phyloP scores from a whole-genome alignment of 2,113 vertebrate genomes.

The crab-eating macaque (Macaca fascicularis) region DNA sequence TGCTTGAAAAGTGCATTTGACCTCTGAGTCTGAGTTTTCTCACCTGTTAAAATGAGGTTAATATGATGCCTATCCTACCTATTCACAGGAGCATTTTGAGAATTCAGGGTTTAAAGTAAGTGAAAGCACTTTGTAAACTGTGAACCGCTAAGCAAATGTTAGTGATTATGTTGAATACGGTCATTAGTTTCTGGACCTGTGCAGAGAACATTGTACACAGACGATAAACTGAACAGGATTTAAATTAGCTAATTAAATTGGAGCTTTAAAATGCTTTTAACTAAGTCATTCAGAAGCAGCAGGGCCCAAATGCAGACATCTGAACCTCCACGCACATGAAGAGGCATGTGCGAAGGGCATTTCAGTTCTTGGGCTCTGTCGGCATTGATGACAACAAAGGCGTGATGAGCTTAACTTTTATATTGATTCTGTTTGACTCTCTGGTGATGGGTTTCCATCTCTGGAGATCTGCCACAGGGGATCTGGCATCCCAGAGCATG shows the following conservation, averaged over 20 bases:
- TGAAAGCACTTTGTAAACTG: neutral
- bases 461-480: neutral
- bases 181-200: neutral
- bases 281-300: neutral
- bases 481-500: neutral
- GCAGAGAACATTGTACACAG: neutral
- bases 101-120: neutral
- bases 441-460: neutral
- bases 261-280: slow-evolving; percentile 7
- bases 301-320: neutral
- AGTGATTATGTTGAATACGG: slow-evolving; percentile 3
- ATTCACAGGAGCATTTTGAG: neutral
- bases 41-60: neutral
- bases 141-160: neutral
- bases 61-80: neutral
- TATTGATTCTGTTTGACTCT: neutral
- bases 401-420: neutral
- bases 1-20: neutral
- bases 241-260: slow-evolving; percentile 30
- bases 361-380: neutral
- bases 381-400: neutral
- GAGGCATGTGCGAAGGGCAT: neutral
- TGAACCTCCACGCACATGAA: neutral
- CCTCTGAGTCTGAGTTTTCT: neutral
- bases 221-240: neutral